Evolutionary conservation across 2,797 vertebrate genomes (phyloP).

Genomic region (Cottoperca gobio): DNA sequence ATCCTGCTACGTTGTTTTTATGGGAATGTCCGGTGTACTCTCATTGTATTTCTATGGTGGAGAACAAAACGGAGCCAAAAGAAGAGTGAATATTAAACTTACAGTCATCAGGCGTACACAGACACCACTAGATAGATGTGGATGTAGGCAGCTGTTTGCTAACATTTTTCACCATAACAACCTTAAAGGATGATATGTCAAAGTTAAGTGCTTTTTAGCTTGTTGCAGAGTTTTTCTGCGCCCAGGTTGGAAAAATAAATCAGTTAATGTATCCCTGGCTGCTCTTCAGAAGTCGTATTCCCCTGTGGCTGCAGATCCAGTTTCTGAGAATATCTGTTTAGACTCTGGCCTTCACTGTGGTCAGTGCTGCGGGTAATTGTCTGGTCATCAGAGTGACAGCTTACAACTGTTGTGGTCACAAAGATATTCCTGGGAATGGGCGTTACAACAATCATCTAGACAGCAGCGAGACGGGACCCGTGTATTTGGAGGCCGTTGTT

Average conservation of each 20-base stretch:
- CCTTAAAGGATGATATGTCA: not conserved
- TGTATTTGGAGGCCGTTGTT: constrained; percentile 44
- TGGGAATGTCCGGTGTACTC: too few species aligned
- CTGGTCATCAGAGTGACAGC: constrained; percentile 52
- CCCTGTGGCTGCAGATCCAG: constrained; percentile 6
- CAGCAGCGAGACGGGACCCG: constrained; percentile 36
- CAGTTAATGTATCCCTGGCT: not conserved
- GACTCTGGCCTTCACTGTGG: constrained; percentile 26
- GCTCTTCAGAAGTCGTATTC: constrained; percentile 8
- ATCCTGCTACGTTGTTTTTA: too few species aligned
- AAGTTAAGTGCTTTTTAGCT: not conserved
- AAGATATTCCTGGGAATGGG: constrained; percentile 43
- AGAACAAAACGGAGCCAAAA: constrained; percentile 7
- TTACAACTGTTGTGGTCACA: constrained; percentile 56
- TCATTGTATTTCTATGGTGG: not conserved
- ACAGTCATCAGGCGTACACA: not conserved
- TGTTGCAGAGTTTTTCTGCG: not conserved
- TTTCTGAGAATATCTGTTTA: constrained; percentile 20
- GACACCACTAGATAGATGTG: not conserved
- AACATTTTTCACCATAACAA: not conserved
- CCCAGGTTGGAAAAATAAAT: not conserved
- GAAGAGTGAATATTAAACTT: not conserved
- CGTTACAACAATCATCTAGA: constrained; percentile 33
- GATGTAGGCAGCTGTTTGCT: not conserved
- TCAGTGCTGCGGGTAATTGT: constrained; percentile 30